These are phyloP conservation scores for Malurus elegans DNA, from an alignment of 2,113 vertebrate species.

Conservation along the genomic window DNA sequence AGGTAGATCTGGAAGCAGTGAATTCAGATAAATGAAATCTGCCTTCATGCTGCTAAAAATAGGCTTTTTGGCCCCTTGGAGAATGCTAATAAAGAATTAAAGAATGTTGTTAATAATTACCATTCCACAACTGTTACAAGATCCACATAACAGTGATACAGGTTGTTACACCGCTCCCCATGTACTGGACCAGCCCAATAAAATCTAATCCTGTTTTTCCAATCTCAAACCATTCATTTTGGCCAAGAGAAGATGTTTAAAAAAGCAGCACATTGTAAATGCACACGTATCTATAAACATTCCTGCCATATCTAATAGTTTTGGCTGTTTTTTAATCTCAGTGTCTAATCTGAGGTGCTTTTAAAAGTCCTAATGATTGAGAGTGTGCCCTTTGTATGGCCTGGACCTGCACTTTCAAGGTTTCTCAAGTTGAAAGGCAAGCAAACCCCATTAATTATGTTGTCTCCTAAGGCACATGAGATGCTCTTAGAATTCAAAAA, in stretches of 20 bases:
- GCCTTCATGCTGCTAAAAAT: not conserved
- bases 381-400: rapidly evolving
- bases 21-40: not conserved
- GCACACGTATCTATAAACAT: rapidly evolving
- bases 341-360: not conserved
- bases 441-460: not conserved
- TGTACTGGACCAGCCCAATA: not conserved
- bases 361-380: not conserved
- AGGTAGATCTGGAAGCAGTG: not conserved
- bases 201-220: not conserved
- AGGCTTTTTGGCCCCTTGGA: not conserved
- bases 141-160: not conserved
- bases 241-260: not conserved
- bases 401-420: not conserved
- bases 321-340: not conserved
- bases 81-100: not conserved
- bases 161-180: not conserved
- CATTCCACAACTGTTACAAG: not conserved
- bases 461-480: not conserved
- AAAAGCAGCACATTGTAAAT: not conserved
- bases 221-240: not conserved
- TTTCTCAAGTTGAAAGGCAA: not conserved
- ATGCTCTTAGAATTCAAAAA: not conserved
- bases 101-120: not conserved
- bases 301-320: not conserved